Base-by-base conservation (phyloP, 2,113 vertebrate genomes). In the Mystacornis crossleyi region DNA sequence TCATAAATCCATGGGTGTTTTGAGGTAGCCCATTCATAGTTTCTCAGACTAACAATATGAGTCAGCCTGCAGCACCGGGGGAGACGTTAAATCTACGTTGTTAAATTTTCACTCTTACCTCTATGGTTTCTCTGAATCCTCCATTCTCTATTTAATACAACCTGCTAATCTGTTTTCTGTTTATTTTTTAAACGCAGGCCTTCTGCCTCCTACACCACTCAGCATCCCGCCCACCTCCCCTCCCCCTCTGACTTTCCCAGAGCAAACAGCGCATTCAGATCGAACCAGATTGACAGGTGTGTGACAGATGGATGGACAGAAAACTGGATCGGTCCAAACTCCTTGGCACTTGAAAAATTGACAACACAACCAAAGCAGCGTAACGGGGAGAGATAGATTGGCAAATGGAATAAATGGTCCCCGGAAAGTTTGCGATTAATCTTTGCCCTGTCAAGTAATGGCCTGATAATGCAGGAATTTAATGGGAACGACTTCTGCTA, bases 401-500 rank as follows among this genome's bases (percentile, higher is more conserved):
- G 95, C 94, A 97, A 97, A 96, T 93, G 94, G 94, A 95, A 97
- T 97, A 97, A 97, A 97, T 95, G 90, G 81, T 95, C 93, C 91
- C 95, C 10, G 0, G 94, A 92, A 96, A 97, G 96, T 97, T 96
- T 93, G 86, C 2, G 62, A 96, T 98, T 97, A 97, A 97, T 98
- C 96, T 97, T 97, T 96, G 91, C 96, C 90, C 95, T 95, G 96
- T 97, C 97, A 97, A 93, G 91, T 97, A 96, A 97, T 96, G 94
- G 78, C 78, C 95, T 96, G 95, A 97, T 96, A 97, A 97, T 96
- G 95, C 94, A 96, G 77, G 92, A 89, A 94, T 96, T 97, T 96
- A 97, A 96, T 97, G 95, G 91, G 88, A 94, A 95, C 0, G 3
- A 91, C 85, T 97, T 95, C 93, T 92, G 81, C 77, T 88, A 81